Evolutionary conservation across 2,888 invertebrate species (phyloP).

Genomic region (Diarsia brunnea): DNA sequence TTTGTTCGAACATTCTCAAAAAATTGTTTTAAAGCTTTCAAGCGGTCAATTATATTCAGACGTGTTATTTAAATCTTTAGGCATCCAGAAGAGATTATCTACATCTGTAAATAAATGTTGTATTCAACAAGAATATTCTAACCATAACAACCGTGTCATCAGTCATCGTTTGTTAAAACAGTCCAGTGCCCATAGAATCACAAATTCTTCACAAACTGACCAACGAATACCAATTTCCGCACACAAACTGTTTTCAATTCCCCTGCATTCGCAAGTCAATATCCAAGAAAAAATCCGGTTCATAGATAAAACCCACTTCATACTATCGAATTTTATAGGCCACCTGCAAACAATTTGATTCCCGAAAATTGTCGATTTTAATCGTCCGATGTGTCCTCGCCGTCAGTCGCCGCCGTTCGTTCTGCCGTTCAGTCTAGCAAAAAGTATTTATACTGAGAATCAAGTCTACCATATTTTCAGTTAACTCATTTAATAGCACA

Average conservation of each 20-base stretch:
- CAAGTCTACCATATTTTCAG: neutral
- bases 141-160: neutral
- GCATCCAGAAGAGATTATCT: neutral
- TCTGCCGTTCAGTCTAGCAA: neutral
- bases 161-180: neutral
- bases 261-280: conserved; percentile 24
- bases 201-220: neutral
- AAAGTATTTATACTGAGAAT: neutral
- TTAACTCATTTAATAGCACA: neutral
- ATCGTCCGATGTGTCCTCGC: neutral
- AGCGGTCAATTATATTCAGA: neutral
- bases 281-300: conserved; percentile 39
- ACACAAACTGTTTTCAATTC: conserved; percentile 22
- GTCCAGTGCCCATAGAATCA: neutral
- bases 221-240: conserved; percentile 8
- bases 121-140: neutral
- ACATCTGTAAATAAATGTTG: neutral
- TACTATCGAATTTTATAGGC: conserved; percentile 41
- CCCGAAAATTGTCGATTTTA: conserved; percentile 33
- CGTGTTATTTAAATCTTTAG: neutral
- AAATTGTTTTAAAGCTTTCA: neutral
- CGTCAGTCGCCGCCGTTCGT: too few relatives aligned
- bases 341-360: conserved; percentile 40
- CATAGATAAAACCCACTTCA: conserved; percentile 20
- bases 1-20: neutral